Conservation (phyloP, 2,888 invertebrate species). For the Chromoteleia sp. region DNA sequence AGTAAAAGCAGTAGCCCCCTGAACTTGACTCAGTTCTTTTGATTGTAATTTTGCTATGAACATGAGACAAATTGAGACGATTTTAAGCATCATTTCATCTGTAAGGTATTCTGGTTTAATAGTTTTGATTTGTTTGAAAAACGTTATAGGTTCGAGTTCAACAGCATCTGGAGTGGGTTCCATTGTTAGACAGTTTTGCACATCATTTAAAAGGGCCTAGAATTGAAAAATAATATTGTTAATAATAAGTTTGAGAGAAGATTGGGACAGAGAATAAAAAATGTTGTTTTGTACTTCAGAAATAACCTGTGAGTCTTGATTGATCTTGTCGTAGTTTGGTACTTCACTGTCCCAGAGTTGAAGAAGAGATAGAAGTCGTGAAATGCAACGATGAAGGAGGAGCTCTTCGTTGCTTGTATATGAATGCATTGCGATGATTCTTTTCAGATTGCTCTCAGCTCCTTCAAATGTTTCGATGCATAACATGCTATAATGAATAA, state of each 20-base stretch:
- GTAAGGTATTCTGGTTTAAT: constrained; percentile 75
- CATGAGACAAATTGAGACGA: constrained; percentile 92
- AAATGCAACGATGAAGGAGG: constrained; percentile 77
- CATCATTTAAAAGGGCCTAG: constrained; percentile 78
- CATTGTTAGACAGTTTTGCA: constrained; percentile 78
- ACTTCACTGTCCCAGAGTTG: constrained; percentile 81
- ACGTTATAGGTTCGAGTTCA: constrained; percentile 76
- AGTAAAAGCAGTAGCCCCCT: constrained; percentile 93
- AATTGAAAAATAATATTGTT: constrained; percentile 19
- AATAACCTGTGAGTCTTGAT: constrained; percentile 81
- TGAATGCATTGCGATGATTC: constrained; percentile 85
- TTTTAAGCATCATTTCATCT: constrained; percentile 91
- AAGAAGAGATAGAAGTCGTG: constrained; percentile 79
- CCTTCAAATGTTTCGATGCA: constrained; percentile 94
- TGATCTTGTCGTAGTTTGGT: constrained; percentile 78
- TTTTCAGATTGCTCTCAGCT: constrained; percentile 93
- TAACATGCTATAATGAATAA: constrained; percentile 84
- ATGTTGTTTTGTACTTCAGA: constrained; percentile 55
- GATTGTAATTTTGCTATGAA: constrained; percentile 91
- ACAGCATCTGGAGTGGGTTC: constrained; percentile 72
- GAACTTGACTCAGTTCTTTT: constrained; percentile 91
- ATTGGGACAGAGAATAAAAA: too few relatives aligned
- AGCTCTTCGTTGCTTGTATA: constrained; percentile 78
- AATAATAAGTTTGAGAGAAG: neutral
- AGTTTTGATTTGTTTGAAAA: constrained; percentile 77